These are phyloP conservation scores for Coluber constrictor DNA, from an alignment of 2,797 vertebrate species.

Conservation along the genomic window DNA sequence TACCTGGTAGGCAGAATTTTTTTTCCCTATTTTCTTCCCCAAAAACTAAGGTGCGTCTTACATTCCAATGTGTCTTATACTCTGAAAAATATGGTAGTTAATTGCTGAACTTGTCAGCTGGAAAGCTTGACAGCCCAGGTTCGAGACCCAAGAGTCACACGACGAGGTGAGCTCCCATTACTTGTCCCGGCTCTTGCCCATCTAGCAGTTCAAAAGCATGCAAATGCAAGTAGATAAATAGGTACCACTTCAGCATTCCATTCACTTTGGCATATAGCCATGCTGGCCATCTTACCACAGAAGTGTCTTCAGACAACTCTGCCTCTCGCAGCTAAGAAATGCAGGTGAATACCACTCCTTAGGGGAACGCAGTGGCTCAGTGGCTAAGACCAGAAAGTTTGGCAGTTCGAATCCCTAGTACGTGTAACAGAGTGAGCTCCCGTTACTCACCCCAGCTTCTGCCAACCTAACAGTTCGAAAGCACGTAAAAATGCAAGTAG, in stretches of 20 bases:
- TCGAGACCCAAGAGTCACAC: background rate
- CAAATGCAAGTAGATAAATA: background rate
- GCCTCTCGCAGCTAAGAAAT: background rate
- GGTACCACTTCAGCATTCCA: background rate
- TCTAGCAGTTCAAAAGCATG: background rate
- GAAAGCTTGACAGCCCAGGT: background rate
- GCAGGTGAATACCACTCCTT: background rate
- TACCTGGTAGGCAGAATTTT: too few relatives aligned
- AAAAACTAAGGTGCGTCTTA: too few relatives aligned
- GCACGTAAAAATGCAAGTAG: too few relatives aligned
- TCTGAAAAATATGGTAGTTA: background rate
- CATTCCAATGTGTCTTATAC: too few relatives aligned
- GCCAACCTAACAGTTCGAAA: too few relatives aligned
- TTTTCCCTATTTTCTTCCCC: too few relatives aligned
- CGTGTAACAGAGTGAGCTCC: too few relatives aligned
- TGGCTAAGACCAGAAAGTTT: too few relatives aligned
- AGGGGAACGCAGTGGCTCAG: too few relatives aligned
- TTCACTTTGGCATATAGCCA: background rate
- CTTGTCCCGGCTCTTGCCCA: background rate
- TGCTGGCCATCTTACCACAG: background rate
- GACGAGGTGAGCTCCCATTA: background rate
- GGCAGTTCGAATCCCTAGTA: too few relatives aligned
- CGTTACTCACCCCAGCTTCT: too few relatives aligned
- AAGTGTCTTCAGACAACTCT: background rate
- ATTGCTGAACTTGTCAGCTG: background rate